Conservation (phyloP, 2,888 invertebrate species). For the Liodrosophila aerea region DNA sequence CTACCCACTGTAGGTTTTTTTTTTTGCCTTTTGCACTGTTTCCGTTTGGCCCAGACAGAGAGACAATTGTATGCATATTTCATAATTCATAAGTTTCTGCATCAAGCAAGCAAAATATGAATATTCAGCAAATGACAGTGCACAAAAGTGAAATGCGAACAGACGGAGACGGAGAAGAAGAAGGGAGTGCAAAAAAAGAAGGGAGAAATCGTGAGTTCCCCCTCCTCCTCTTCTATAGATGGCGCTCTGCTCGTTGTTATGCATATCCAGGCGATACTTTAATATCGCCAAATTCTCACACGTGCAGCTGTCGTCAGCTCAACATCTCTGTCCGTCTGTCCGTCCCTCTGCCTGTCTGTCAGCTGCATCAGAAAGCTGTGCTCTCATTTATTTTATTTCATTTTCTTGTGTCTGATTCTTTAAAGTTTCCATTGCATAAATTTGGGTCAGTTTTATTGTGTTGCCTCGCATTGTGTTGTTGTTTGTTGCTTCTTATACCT, state of each 20-base stretch:
- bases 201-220: constrained; percentile 12
- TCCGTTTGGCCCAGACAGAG: constrained; percentile 34
- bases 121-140: constrained; percentile 62
- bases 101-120: constrained; percentile 60
- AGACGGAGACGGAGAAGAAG: constrained; percentile 7
- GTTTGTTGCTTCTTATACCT: constrained; percentile 15
- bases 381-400: constrained; percentile 5
- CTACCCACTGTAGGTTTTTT: constrained; percentile 8
- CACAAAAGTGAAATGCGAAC: constrained; percentile 26
- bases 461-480: constrained; percentile 16
- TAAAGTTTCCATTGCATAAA: constrained; percentile 64
- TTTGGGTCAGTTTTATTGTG: constrained; percentile 65
- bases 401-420: constrained; percentile 46
- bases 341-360: too few relatives aligned
- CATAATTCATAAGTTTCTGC: constrained; percentile 76
- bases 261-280: constrained; percentile 30
- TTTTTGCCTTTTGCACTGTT: constrained; percentile 16
- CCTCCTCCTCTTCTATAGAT: background rate
- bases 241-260: constrained; percentile 14
- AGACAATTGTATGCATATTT: constrained; percentile 76
- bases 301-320: constrained; percentile 28
- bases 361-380: constrained; percentile 29
- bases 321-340: constrained; percentile 3
- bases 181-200: background rate
- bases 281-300: constrained; percentile 36